Conservation (phyloP, 2,113 vertebrate species). For the Sarotherodon lohbergeri region DNA sequence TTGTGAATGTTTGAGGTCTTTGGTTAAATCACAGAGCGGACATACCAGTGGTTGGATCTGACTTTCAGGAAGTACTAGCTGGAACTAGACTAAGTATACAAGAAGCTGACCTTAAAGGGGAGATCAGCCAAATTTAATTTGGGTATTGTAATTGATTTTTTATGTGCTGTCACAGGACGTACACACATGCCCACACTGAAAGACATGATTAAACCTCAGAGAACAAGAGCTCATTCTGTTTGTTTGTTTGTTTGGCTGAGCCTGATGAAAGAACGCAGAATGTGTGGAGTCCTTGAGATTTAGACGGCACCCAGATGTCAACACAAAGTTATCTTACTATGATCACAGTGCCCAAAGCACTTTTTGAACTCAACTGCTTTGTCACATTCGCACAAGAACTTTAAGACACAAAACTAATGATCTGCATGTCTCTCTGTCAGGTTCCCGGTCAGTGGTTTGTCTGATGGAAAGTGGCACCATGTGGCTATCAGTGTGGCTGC, state of each 20-base stretch:
- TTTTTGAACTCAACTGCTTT: not conserved
- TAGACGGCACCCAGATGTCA: not conserved
- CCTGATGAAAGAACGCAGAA: not conserved
- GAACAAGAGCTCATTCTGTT: not conserved
- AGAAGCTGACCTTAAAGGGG: not conserved
- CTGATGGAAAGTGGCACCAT: constrained; percentile 80
- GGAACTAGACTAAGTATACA: not conserved
- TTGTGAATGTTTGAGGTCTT: not conserved
- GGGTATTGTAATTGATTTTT: not conserved
- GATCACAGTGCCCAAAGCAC: not conserved
- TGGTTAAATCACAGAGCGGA: not conserved
- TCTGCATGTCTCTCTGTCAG: constrained; percentile 43
- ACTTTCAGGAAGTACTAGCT: not conserved
- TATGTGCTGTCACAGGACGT: not conserved
- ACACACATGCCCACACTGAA: not conserved
- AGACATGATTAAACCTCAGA: not conserved
- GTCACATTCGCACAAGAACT: not conserved
- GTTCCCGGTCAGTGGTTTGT: constrained; percentile 76
- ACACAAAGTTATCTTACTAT: not conserved
- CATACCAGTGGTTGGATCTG: not conserved
- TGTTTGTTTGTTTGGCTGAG: not conserved
- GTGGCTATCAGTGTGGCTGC: constrained; percentile 78
- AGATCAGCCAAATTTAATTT: not conserved
- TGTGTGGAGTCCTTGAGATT: not conserved
- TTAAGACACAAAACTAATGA: not conserved